A percentile compares a stretch with the other conserved stretches of the same genome.
These are phyloP conservation scores for Lutjanus argentimaculatus DNA, from an alignment of 2,797 vertebrate genomes.

Conservation along the genomic window DNA sequence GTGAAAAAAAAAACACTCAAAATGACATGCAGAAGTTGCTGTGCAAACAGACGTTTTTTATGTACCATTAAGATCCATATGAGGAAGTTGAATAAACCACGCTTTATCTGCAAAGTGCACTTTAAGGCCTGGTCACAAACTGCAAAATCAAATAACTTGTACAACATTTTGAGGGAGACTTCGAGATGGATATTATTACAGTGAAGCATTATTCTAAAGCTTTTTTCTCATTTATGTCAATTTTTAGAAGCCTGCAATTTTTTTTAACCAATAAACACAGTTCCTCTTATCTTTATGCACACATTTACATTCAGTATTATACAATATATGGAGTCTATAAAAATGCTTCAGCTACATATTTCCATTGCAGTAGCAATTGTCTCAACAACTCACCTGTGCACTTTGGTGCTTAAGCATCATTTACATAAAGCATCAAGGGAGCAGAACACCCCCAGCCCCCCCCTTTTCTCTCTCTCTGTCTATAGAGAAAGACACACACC, in stretches of 20 bases:
- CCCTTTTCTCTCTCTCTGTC: not conserved
- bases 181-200: not conserved
- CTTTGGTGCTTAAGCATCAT: constrained; percentile 73
- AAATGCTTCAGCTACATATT: constrained; percentile 43
- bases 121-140: constrained; percentile 11
- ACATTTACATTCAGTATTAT: not conserved
- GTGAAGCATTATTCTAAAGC: not conserved
- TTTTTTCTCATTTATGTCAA: not conserved
- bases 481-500: constrained; percentile 32
- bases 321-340: constrained; percentile 22
- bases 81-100: not conserved
- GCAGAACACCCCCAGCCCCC: constrained; percentile 15
- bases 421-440: constrained; percentile 73
- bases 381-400: constrained; percentile 74
- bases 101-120: constrained; percentile 18
- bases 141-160: not conserved
- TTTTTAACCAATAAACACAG: not conserved
- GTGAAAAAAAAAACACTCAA: not conserved
- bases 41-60: not conserved
- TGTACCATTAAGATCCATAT: constrained; percentile 3
- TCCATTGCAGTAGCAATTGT: constrained; percentile 51
- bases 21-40: constrained; percentile 1
- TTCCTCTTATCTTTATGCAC: constrained; percentile 5
- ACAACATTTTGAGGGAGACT: constrained; percentile 12
- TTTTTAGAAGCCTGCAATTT: not conserved